phyloP scores from a whole-genome alignment of 2,888 invertebrate genomes.

The Villa cingulata region DNA sequence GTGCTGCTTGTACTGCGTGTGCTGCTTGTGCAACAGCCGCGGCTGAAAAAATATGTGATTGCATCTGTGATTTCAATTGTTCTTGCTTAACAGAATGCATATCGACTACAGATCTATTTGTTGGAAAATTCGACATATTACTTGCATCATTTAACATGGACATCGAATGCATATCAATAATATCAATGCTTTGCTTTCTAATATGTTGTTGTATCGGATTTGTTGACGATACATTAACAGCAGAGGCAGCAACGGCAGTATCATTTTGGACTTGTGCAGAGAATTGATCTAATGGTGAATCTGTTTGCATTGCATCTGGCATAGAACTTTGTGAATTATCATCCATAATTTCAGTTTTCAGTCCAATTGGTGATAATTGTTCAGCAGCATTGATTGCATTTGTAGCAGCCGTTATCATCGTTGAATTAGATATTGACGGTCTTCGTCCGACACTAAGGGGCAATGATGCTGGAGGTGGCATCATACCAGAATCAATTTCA shows the following conservation, averaged over 20 bases:
- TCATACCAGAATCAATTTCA: slow-evolving; percentile 47
- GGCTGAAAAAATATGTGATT: slow-evolving; percentile 16
- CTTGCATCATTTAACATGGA: slow-evolving; percentile 24
- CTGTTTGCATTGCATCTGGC: slow-evolving; percentile 26
- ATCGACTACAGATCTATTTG: slow-evolving; percentile 32
- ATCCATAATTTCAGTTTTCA: slow-evolving; percentile 57
- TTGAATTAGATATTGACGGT: slow-evolving; percentile 40
- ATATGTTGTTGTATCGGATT: slow-evolving; percentile 16
- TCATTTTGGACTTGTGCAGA: slow-evolving; percentile 20
- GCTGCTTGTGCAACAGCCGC: slow-evolving; percentile 26
- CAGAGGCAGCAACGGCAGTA: slow-evolving; percentile 29
- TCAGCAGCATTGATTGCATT: slow-evolving; percentile 44
- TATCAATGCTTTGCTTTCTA: slow-evolving; percentile 12
- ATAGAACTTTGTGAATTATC: slow-evolving; percentile 47
- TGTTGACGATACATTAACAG: background rate
- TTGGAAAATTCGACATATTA: slow-evolving; percentile 27
- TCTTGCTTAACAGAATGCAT: slow-evolving; percentile 40
- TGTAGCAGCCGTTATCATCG: slow-evolving; percentile 16
- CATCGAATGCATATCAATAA: slow-evolving; percentile 17
- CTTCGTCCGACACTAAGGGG: slow-evolving; percentile 49
- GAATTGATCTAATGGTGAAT: slow-evolving; percentile 34
- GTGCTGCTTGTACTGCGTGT: slow-evolving; percentile 22
- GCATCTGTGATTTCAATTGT: slow-evolving; percentile 36
- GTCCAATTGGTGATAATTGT: slow-evolving; percentile 38
- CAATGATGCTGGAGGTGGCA: slow-evolving; percentile 51